Percentiles rank a stretch among this genome's conserved stretches.
Conservation (phyloP, 92 coral and sea anemone genomes). For the Porites rus region DNA sequence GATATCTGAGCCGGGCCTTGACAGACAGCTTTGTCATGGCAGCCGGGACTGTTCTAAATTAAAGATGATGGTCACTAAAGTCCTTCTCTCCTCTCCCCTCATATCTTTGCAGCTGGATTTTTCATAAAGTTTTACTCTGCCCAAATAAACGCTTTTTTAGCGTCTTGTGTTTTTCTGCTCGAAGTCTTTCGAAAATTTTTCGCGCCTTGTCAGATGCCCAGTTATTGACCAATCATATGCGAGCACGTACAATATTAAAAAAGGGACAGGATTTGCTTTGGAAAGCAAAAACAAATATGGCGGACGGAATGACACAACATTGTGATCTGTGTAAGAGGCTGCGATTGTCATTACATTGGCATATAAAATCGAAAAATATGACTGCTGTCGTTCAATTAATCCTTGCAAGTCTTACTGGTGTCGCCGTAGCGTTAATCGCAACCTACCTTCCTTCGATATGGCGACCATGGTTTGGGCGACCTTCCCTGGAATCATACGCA, state of each 20-base stretch:
- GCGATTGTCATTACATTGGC: constrained; percentile 53
- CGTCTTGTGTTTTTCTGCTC: too few species aligned
- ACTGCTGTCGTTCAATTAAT: constrained; percentile 61
- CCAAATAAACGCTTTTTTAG: too few species aligned
- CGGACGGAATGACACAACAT: constrained; percentile 82
- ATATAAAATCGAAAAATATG: constrained; percentile 63
- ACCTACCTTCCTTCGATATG: constrained; percentile 79
- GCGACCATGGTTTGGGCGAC: constrained; percentile 62
- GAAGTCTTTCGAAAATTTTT: background rate
- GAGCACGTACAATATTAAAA: constrained; percentile 85
- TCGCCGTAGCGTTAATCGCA: constrained; percentile 78
- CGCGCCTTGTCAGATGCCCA: constrained; percentile 24
- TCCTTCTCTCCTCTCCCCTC: too few species aligned
- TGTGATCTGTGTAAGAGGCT: constrained; percentile 83
- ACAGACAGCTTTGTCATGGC: too few species aligned
- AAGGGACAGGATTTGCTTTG: background rate
- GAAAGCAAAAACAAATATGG: constrained; percentile 84
- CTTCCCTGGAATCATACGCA: constrained; percentile 76
- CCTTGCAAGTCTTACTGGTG: constrained; percentile 84
- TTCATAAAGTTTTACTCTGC: too few species aligned
- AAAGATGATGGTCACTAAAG: too few species aligned
- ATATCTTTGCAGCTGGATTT: too few species aligned
- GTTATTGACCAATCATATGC: constrained; percentile 71
- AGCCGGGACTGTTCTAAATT: too few species aligned
- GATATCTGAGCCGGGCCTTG: too few species aligned